Conservation (phyloP, 2,113 vertebrate genomes). For the Pao palembangensis region DNA sequence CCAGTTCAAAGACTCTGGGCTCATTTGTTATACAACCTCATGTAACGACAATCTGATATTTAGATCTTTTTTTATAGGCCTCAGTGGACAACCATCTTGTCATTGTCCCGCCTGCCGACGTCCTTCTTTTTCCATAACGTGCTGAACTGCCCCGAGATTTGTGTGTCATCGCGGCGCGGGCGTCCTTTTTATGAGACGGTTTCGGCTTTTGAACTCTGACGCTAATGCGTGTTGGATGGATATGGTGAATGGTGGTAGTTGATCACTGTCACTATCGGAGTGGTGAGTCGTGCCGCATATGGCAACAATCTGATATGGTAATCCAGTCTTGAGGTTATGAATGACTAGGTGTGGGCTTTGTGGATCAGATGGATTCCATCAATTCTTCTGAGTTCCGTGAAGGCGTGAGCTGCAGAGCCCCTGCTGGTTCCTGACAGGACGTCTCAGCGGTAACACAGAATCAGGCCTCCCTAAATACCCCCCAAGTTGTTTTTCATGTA, state of each 20-base stretch:
- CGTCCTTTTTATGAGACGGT: slow-evolving; percentile 33
- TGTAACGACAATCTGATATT: slow-evolving; percentile 70
- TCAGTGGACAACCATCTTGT: slow-evolving; percentile 55
- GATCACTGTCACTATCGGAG: slow-evolving; percentile 70
- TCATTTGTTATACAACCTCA: slow-evolving; percentile 81
- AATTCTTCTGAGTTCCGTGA: slow-evolving; percentile 52
- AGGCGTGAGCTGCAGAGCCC: slow-evolving; percentile 30
- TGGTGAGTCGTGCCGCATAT: slow-evolving; percentile 74
- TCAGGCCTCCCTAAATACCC: slow-evolving; percentile 29
- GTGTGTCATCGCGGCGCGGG: slow-evolving; percentile 9
- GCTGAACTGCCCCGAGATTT: slow-evolving; percentile 41
- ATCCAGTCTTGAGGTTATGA: slow-evolving; percentile 67
- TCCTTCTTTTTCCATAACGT: slow-evolving; percentile 1
- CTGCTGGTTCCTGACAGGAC: slow-evolving; percentile 52
- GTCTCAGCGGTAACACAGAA: slow-evolving; percentile 49
- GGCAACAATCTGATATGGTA: slow-evolving; percentile 78
- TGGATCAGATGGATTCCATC: slow-evolving; percentile 61
- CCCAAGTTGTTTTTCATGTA: slow-evolving; percentile 5
- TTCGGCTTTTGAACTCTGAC: slow-evolving; percentile 57
- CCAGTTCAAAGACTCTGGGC: slow-evolving; percentile 74
- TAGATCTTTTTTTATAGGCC: slow-evolving; percentile 54
- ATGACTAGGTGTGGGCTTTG: slow-evolving; percentile 69
- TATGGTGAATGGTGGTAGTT: slow-evolving; percentile 61
- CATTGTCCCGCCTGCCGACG: slow-evolving; percentile 43
- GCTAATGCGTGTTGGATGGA: slow-evolving; percentile 56